A percentile compares a stretch with the other conserved stretches of the same genome.
phyloP scores from a whole-genome alignment of 1,140 invertebrate species.

The Cephus cinctus region DNA sequence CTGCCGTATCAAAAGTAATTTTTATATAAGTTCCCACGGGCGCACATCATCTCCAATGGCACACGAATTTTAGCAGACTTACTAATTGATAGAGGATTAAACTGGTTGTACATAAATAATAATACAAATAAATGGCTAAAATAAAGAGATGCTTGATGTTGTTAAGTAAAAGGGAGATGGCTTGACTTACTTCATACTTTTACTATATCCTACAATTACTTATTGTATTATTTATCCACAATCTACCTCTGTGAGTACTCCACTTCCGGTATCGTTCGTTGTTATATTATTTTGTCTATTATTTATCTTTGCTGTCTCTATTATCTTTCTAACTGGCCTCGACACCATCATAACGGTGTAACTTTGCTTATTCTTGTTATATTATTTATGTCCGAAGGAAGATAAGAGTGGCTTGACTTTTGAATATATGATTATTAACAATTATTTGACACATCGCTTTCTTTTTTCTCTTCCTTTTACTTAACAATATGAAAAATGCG shows the following conservation, averaged over 20 bases:
- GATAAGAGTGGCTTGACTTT: neutral
- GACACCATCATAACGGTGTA: no score
- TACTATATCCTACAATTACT: neutral
- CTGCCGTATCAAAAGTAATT: slow-evolving; percentile 49
- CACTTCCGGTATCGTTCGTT: neutral
- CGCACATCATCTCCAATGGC: slow-evolving; percentile 52
- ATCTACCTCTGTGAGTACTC: neutral
- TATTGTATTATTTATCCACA: neutral
- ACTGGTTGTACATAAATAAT: slow-evolving; percentile 54
- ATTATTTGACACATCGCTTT: slow-evolving; percentile 1
- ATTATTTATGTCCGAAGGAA: neutral
- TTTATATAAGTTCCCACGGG: slow-evolving; percentile 52
- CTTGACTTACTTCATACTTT: neutral
- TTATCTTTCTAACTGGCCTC: neutral
- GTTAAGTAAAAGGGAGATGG: slow-evolving; percentile 40
- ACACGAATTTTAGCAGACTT: slow-evolving; percentile 43
- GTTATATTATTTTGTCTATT: neutral
- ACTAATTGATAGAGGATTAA: slow-evolving; percentile 34
- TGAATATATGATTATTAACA: slow-evolving; percentile 6
- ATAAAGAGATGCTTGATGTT: slow-evolving; percentile 45
- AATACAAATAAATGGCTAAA: slow-evolving; percentile 46
- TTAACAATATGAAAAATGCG: slow-evolving; percentile 32
- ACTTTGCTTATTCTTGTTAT: neutral
- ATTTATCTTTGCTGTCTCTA: neutral
- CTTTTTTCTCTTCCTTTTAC: slow-evolving; percentile 25